A percentile compares a stretch with the other conserved stretches of the same genome.
Conservation (phyloP, 2,113 vertebrate species). For the Noturus placidus region DNA sequence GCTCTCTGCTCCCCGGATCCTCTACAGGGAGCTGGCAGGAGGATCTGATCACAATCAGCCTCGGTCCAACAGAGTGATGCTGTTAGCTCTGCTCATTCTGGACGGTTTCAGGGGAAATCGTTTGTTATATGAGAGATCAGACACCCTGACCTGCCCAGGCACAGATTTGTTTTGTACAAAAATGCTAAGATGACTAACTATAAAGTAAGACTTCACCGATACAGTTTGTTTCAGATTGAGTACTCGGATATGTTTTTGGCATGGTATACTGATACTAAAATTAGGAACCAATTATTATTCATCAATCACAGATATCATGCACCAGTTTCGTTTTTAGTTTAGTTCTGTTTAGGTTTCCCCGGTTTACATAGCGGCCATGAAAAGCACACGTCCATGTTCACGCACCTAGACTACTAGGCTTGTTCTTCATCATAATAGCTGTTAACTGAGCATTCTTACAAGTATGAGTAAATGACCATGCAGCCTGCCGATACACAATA, state of each 20-base stretch:
- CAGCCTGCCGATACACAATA: not conserved
- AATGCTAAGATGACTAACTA: not conserved
- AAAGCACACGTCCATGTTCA: not conserved
- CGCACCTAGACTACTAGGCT: not conserved
- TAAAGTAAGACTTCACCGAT: not conserved
- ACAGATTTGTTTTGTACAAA: not conserved
- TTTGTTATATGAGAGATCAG: slow-evolving; percentile 5
- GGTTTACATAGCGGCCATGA: not conserved
- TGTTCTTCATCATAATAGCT: not conserved
- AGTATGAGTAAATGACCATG: not conserved
- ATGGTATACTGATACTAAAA: not conserved
- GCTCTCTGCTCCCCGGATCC: slow-evolving; percentile 14
- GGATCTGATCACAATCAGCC: slow-evolving; percentile 46
- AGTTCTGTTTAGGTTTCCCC: not conserved
- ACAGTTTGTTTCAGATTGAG: not conserved
- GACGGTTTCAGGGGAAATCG: not conserved
- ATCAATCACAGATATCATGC: not conserved
- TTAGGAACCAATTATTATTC: not conserved
- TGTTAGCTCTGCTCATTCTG: slow-evolving; percentile 12
- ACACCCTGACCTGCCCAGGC: not conserved
- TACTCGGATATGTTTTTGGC: not conserved
- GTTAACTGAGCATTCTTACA: not conserved
- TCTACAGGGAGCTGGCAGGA: slow-evolving; percentile 12
- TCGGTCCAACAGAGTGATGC: slow-evolving; percentile 25
- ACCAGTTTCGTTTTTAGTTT: not conserved